Evolutionary conservation across 1,140 invertebrate genomes (phyloP).

Genomic region (Brachionus koreanus): DNA sequence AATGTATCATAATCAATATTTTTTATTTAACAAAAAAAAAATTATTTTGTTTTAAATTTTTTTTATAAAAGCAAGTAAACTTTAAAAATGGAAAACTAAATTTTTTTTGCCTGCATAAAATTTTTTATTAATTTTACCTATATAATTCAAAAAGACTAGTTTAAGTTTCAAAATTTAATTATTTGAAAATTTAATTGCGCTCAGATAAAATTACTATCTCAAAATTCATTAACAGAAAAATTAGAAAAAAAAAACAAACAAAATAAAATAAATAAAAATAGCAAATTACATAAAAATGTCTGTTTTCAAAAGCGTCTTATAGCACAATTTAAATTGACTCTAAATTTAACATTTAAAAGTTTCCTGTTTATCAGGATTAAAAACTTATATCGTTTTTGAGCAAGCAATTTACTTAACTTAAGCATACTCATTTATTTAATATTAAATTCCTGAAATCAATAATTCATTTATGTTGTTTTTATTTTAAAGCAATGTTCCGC

Average conservation of each 20-base stretch:
- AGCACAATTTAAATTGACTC: background rate
- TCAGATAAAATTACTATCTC: background rate
- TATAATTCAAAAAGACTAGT: background rate
- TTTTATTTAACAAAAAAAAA: background rate
- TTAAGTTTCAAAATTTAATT: background rate
- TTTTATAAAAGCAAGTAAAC: no score
- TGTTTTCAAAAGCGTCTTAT: slow-evolving; percentile 3
- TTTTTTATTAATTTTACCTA: background rate
- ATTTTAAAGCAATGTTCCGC: background rate
- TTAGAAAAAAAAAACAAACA: background rate
- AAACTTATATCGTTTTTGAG: background rate
- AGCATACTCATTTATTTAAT: background rate
- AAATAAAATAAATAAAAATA: background rate
- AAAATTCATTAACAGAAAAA: background rate
- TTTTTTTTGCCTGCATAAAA: no score
- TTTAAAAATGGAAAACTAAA: no score
- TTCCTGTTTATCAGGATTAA: slow-evolving; percentile 30
- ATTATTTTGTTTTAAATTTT: background rate
- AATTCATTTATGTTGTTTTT: background rate
- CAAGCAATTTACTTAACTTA: background rate
- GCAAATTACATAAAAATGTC: background rate
- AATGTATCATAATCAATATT: background rate
- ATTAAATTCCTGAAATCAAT: background rate
- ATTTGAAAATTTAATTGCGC: background rate
- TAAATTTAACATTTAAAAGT: background rate